A percentile compares a stretch with the other conserved stretches of the same genome.
These are phyloP conservation scores for Carduelis carduelis DNA, from an alignment of 2,797 vertebrate species.

Conservation along the genomic window DNA sequence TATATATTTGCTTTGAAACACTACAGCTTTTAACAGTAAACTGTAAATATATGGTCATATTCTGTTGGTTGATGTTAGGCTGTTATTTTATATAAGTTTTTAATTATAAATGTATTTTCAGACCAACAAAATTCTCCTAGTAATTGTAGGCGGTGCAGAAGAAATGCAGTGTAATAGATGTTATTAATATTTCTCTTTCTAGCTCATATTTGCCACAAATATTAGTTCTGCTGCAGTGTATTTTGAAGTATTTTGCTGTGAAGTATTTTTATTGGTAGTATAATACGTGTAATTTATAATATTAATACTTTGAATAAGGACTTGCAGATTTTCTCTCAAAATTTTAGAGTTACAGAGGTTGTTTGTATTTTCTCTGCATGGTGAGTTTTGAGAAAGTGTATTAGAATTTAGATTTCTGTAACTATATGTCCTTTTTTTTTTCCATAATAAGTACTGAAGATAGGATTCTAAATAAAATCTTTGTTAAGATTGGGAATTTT, in stretches of 20 bases:
- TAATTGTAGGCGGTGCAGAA: background rate
- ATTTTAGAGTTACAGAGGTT: background rate
- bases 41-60: background rate
- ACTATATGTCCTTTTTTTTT: background rate
- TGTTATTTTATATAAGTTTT: background rate
- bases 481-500: too few species aligned
- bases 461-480: too few species aligned
- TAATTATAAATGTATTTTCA: background rate
- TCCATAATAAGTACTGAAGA: background rate
- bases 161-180: background rate
- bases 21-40: background rate
- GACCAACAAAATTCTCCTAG: background rate
- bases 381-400: background rate
- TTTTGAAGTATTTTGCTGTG: background rate
- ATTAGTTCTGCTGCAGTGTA: background rate
- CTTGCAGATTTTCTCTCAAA: background rate
- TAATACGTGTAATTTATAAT: background rate
- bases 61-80: background rate
- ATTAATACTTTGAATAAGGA: background rate
- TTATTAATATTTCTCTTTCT: background rate
- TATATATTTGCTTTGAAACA: background rate
- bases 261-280: background rate
- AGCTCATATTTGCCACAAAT: background rate
- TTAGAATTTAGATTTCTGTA: background rate
- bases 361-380: background rate